phyloP scores from a whole-genome alignment of 2,888 invertebrate genomes.

The Lasioglossum lativentre region DNA sequence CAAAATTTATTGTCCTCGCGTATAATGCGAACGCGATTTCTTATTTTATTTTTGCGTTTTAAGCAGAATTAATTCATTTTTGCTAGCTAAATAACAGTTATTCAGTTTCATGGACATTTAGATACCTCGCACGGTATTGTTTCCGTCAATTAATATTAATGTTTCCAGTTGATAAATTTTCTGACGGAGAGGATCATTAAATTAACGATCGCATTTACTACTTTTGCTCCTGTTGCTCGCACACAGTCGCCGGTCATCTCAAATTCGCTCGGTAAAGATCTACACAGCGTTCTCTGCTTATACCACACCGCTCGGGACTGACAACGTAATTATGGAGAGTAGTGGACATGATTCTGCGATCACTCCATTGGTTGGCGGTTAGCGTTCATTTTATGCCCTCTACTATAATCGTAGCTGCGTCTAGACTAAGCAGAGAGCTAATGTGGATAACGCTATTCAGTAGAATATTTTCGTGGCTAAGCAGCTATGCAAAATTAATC shows the following conservation, averaged over 20 bases:
- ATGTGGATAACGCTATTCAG: not conserved
- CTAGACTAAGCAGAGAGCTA: not conserved
- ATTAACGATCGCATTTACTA: not conserved
- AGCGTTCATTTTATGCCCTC: not conserved
- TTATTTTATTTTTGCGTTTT: not conserved
- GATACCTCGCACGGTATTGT: not conserved
- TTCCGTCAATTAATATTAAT: not conserved
- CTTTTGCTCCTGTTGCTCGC: not conserved
- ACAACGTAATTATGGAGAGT: conserved; percentile 14
- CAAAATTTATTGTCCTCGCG: not conserved
- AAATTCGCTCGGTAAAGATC: conserved; percentile 1
- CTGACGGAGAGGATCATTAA: not conserved
- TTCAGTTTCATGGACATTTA: not conserved
- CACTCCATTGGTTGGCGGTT: not conserved
- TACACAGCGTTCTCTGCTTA: not conserved
- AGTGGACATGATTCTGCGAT: conserved; percentile 2
- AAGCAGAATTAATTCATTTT: not conserved
- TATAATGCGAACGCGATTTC: not conserved
- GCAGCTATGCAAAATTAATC: not conserved
- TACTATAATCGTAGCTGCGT: not conserved
- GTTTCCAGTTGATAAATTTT: not conserved
- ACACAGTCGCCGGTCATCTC: not conserved
- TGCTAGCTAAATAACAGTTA: not conserved
- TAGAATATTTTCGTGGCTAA: not conserved
- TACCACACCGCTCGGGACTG: not conserved